Evolutionary conservation across 2,888 invertebrate genomes (phyloP).

Genomic region (Thelaira solivaga): DNA sequence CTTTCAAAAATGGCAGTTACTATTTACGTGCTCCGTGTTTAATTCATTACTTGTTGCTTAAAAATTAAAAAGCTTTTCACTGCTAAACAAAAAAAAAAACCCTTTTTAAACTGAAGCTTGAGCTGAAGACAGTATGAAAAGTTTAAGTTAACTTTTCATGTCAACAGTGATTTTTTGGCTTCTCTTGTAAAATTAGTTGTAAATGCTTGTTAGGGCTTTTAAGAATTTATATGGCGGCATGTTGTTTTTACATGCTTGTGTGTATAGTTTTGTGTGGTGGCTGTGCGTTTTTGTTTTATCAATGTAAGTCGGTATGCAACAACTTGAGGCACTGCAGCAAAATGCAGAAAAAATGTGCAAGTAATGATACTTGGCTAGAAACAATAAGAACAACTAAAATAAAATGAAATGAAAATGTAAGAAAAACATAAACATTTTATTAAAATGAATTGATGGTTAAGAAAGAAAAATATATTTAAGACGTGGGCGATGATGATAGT

Average conservation of each 20-base stretch:
- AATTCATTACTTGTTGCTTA: too few relatives aligned
- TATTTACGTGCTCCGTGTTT: too few relatives aligned
- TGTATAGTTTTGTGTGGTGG: neutral
- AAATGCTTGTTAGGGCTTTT: too few relatives aligned
- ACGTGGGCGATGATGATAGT: neutral
- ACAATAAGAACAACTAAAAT: slow-evolving; percentile 25
- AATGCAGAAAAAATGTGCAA: slow-evolving; percentile 48
- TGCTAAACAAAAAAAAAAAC: too few relatives aligned
- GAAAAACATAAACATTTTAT: slow-evolving; percentile 9
- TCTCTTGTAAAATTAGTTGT: too few relatives aligned
- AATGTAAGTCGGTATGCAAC: slow-evolving; percentile 8
- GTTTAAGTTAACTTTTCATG: too few relatives aligned
- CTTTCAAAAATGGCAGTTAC: too few relatives aligned
- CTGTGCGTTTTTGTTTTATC: neutral
- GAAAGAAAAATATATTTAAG: neutral
- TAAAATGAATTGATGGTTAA: slow-evolving; percentile 14
- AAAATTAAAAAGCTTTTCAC: too few relatives aligned
- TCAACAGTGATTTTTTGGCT: too few relatives aligned
- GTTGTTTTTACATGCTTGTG: neutral
- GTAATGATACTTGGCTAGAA: slow-evolving; percentile 41
- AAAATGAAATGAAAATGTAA: neutral
- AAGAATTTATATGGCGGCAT: neutral
- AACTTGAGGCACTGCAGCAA: slow-evolving; percentile 57
- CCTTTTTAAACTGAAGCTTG: too few relatives aligned
- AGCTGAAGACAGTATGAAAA: too few relatives aligned